Evolutionary conservation across 1,140 invertebrate genomes (phyloP).

Genomic region (Probaryconus sp.): DNA sequence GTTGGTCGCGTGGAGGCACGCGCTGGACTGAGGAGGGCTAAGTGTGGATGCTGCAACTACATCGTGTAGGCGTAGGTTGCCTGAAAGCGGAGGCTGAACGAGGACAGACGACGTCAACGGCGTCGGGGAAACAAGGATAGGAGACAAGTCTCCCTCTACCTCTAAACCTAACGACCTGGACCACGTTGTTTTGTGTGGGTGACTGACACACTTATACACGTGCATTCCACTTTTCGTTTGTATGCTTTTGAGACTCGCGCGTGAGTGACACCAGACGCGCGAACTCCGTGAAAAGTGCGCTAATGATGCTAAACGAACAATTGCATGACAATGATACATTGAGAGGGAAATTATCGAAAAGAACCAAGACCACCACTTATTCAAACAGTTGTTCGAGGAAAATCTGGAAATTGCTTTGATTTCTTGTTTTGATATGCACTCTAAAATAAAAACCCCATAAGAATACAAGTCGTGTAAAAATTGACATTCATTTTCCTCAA

Average conservation of each 20-base stretch:
- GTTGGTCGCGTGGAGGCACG: constrained; percentile 79
- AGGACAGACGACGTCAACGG: constrained; percentile 40
- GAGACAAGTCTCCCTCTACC: constrained; percentile 62
- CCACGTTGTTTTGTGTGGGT: constrained; percentile 60
- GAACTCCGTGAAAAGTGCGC: constrained; percentile 27
- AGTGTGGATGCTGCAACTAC: constrained; percentile 78
- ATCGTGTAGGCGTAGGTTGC: constrained; percentile 76
- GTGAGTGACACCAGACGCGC: constrained; percentile 36
- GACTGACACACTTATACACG: constrained; percentile 64
- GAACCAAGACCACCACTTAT: too few species aligned
- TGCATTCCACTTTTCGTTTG: constrained; percentile 32
- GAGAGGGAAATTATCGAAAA: too few species aligned
- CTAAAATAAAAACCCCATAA: too few species aligned
- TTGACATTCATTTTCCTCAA: too few species aligned
- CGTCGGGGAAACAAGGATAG: constrained; percentile 24
- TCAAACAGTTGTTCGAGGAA: too few species aligned
- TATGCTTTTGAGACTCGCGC: constrained; percentile 37
- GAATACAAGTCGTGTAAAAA: too few species aligned
- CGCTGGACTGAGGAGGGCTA: constrained; percentile 77
- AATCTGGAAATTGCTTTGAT: too few species aligned
- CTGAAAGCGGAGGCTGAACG: constrained; percentile 66
- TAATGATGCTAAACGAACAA: constrained; percentile 38
- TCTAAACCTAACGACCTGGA: constrained; percentile 42
- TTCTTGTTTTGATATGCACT: too few species aligned
- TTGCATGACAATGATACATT: constrained; percentile 13